Conservation (phyloP, 1,140 invertebrate species). For the Homarus americanus region DNA sequence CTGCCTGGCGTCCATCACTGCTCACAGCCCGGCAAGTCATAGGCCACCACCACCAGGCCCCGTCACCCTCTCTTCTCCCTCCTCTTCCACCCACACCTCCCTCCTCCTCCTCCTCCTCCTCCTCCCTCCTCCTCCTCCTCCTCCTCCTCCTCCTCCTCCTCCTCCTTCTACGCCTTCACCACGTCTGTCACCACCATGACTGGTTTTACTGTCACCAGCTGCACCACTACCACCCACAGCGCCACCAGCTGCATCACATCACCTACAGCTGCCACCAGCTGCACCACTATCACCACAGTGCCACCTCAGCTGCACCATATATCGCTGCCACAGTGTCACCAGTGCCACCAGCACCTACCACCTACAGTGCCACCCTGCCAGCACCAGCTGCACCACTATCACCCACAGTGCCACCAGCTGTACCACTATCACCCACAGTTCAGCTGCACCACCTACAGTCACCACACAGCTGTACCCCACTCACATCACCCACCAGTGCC, state of each 20-base stretch:
- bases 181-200: background rate
- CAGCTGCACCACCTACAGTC: background rate
- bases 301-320: too few relatives aligned
- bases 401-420: background rate
- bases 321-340: background rate
- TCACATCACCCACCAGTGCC: background rate
- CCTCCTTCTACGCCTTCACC: background rate
- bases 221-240: background rate
- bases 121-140: background rate
- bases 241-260: too few relatives aligned
- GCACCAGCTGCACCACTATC: background rate
- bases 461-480: background rate
- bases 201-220: background rate
- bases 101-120: background rate
- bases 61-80: conserved; percentile 5
- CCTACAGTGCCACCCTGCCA: background rate
- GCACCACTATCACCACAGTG: background rate
- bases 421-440: background rate
- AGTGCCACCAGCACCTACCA: background rate
- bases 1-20: background rate
- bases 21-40: background rate
- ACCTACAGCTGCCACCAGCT: background rate
- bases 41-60: background rate
- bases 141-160: background rate
- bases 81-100: too few relatives aligned